Evolutionary conservation across 37 sponge, comb jelly and placozoan genomes (phyloP).

Genomic region (Theonella swinhoei): DNA sequence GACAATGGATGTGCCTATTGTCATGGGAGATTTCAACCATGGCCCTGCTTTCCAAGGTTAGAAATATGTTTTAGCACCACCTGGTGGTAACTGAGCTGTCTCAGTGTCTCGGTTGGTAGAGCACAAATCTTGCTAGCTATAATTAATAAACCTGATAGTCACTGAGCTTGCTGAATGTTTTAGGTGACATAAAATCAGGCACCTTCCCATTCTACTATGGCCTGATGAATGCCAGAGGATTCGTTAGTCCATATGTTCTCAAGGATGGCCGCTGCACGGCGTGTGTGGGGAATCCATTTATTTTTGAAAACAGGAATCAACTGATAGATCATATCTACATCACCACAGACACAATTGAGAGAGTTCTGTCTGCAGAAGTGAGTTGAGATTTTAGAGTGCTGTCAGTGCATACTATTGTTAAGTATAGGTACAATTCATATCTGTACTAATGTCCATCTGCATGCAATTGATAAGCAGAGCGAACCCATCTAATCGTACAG

Average conservation of each 20-base stretch:
- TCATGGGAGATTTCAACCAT: slow-evolving; percentile 34
- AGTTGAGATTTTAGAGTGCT: too few relatives aligned
- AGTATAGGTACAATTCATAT: too few relatives aligned
- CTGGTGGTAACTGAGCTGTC: too few relatives aligned
- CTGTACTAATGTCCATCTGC: neutral
- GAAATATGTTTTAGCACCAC: neutral
- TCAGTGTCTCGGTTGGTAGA: too few relatives aligned
- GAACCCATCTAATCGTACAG: too few relatives aligned
- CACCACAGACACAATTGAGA: slow-evolving; percentile 2
- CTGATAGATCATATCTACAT: slow-evolving; percentile 22
- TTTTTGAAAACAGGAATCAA: neutral
- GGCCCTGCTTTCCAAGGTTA: slow-evolving; percentile 8
- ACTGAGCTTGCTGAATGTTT: too few relatives aligned
- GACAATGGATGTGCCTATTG: slow-evolving; percentile 1
- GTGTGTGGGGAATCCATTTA: neutral
- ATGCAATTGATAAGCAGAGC: too few relatives aligned
- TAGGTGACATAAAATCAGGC: neutral
- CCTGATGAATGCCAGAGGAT: slow-evolving; percentile 11
- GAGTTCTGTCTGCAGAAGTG: slow-evolving; percentile 2
- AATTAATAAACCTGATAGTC: too few relatives aligned
- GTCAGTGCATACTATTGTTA: too few relatives aligned
- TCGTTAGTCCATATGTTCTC: slow-evolving; percentile 18
- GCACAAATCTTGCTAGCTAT: too few relatives aligned
- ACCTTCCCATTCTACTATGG: slow-evolving; percentile 20
- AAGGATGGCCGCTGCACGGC: slow-evolving; percentile 15